These are phyloP conservation scores for Penaeus indicus DNA, from an alignment of 1,140 invertebrate species.

Conservation along the genomic window DNA sequence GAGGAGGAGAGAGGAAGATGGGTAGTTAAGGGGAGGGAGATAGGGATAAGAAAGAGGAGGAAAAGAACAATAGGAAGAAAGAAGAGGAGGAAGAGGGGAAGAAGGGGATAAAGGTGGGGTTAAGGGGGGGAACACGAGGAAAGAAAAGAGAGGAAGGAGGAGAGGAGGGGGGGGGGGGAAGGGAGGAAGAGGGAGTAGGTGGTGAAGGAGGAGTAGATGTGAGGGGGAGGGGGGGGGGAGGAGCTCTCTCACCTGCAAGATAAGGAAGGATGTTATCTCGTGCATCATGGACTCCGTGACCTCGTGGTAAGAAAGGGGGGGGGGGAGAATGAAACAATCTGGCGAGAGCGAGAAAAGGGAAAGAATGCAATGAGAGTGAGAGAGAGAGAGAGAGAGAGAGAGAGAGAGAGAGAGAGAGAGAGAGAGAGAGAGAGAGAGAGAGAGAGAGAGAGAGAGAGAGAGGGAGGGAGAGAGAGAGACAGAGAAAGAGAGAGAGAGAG, in stretches of 20 bases:
- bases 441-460: neutral
- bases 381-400: constrained; percentile 20
- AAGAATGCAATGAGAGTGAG: neutral
- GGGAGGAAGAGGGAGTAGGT: neutral
- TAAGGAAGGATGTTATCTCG: neutral
- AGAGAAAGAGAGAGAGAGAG: neutral
- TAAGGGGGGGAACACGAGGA: neutral
- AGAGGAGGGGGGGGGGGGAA: neutral
- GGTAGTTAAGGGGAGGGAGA: neutral
- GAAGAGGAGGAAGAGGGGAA: neutral
- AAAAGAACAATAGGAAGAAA: neutral
- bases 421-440: constrained; percentile 15
- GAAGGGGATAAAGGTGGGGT: neutral
- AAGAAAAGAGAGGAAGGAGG: neutral
- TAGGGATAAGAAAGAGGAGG: too few relatives aligned
- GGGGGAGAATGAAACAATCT: neutral
- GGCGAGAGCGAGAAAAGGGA: neutral
- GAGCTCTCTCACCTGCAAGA: neutral
- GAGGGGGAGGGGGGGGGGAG: neutral
- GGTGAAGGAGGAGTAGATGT: too few relatives aligned
- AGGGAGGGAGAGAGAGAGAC: neutral
- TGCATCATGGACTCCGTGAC: neutral
- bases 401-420: constrained; percentile 24
- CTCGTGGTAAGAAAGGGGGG: neutral
- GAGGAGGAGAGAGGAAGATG: neutral